Base-by-base conservation (phyloP, 2,888 invertebrate species). In the Coenonympha glycerion region DNA sequence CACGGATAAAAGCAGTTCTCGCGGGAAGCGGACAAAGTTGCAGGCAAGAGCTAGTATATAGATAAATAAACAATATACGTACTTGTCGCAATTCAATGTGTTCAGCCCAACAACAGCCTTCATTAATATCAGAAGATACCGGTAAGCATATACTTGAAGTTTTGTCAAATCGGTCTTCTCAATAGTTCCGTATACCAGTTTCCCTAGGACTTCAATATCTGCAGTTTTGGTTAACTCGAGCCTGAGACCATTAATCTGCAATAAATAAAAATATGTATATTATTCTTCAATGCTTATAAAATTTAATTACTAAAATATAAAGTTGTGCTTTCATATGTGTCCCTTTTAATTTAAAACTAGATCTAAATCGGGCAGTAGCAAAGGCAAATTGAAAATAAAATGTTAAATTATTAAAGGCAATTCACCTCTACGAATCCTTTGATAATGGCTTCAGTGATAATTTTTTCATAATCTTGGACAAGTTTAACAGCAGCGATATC, bases 361-460 rank as follows among this genome's bases (percentile, higher is more conserved):
- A n/a, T n/a, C n/a, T n/a, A n/a, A n/a, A n/a, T n/a, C n/a, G n/a
- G n/a, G n/a, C n/a, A n/a, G n/a, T n/a, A n/a, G n/a, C n/a, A n/a
- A n/a, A n/a, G n/a, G n/a, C n/a, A n/a, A n/a, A n/a, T n/a, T n/a
- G n/a, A n/a, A n/a, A n/a, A n/a, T n/a, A n/a, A n/a, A n/a, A n/a
- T n/a, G n/a, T n/a, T n/a, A n/a, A n/a, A n/a, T n/a, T n/a, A n/a
- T n/a, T n/a, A n/a, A n/a, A 11, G 9, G 4, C 5, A 37, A 71
- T 63, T 66, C 64, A 87, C 86, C 60, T 84, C 84, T 58, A 83
- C 64, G 61, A 69, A 88, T 62, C 91, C 90, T 56, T 81, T 84
- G 52, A 89, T 81, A 56, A 91, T 88, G 56, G 89, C 89, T 53
- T 90, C 89, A 47, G 77, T 82, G 55, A 91, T 89, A 53, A 91